Evolutionary conservation across 2,113 vertebrate species (phyloP).

Genomic region (Notothenia coriiceps): DNA sequence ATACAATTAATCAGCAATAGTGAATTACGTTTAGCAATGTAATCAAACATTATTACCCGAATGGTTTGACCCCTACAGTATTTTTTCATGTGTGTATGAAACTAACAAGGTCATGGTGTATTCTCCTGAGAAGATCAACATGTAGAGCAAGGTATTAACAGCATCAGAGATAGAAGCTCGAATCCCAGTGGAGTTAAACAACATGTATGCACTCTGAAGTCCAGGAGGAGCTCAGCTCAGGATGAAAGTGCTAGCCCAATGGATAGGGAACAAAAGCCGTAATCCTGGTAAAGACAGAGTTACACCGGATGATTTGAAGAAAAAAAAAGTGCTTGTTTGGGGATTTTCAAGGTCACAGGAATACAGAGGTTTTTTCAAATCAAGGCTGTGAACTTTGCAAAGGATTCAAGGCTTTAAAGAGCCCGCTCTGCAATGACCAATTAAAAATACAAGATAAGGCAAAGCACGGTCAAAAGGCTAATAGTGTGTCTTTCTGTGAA

Average conservation of each 20-base stretch:
- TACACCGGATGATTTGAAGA: conserved; percentile 29
- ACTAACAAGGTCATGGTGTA: conserved; percentile 34
- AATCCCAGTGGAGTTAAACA: conserved; percentile 59
- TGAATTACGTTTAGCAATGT: neutral
- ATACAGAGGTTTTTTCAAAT: neutral
- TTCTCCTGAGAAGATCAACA: conserved; percentile 30
- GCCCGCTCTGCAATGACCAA: conserved; percentile 27
- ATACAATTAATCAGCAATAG: neutral
- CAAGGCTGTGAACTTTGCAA: conserved; percentile 34
- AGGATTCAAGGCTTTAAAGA: conserved; percentile 28
- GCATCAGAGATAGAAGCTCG: conserved; percentile 43
- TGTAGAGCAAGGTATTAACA: conserved; percentile 51
- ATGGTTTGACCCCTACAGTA: neutral
- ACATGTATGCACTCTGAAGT: conserved; percentile 64
- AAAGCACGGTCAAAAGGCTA: conserved; percentile 46
- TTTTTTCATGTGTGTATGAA: conserved; percentile 7
- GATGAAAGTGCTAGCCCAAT: conserved; percentile 58
- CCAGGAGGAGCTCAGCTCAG: conserved; percentile 41
- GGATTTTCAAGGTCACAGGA: conserved; percentile 54
- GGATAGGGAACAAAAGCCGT: conserved; percentile 25
- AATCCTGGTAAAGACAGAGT: conserved; percentile 42
- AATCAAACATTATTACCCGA: neutral
- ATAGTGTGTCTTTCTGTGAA: conserved; percentile 40
- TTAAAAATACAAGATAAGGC: conserved; percentile 57
- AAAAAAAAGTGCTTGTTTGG: conserved; percentile 11